Evolutionary conservation across 2,888 invertebrate species (phyloP), one percentile per base, ranked within the genome.

Genomic region (Dione juno): DNA sequence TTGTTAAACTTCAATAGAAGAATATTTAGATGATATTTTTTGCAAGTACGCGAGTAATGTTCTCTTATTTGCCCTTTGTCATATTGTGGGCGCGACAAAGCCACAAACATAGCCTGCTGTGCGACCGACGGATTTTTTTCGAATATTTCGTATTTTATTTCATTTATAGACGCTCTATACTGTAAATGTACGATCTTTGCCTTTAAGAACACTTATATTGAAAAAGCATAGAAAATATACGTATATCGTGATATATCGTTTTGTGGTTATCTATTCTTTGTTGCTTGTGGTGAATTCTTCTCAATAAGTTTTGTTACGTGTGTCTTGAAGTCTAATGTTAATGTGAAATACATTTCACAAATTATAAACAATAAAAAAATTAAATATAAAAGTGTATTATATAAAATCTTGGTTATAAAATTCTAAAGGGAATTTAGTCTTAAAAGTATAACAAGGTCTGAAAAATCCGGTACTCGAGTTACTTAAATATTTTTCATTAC

Each of bases 21-120:
- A 82, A 87, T 91, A 92, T 91, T 92, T 92, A 90, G 90, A 89
- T 89, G 88, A 85, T 87, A 85, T 92, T 92, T 92, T 92, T 90
- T 89, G 71, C 75, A 75, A 82, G 82, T 78, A 75, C 77, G 68
- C 50, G 79, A 81, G 86, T 80, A 90, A 83, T 90, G 89, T 92
- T 92, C 92, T 88, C 89, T 91, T 92, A 92, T 92, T 92, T 92
- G 92, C 90, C 91, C 86, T 89, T 93, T 93, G 92, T 92, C 81
- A 82, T 82, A 84, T 87, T 86, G 91, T 92, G 91, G 93, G 93
- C 91, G 90, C 92, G 93, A 92, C 92, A 91, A 90, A 86, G 88
- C 92, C 92, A 84, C 92, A 92, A 92, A 90, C 90, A 89, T 87
- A 82, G 87, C 92, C 90, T 84, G 92, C 92, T 88, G 92, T 79